A percentile compares a stretch with the other conserved stretches of the same genome.
Evolutionary conservation across 37 sponge, comb jelly and placozoan species (phyloP).

Genomic region (Aphrocallistes beatrix): DNA sequence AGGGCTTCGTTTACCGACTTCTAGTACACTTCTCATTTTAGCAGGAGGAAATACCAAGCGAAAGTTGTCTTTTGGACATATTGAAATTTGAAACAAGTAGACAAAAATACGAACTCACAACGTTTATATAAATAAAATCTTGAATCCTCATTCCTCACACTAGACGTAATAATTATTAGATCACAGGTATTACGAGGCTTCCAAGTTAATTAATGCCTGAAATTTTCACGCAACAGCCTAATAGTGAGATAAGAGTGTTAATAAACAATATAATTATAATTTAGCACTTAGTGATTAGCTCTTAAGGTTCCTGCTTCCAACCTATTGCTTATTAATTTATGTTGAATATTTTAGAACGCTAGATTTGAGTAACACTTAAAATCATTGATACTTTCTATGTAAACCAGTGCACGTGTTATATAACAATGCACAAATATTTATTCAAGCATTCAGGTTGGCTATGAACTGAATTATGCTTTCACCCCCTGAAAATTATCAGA

Average conservation of each 20-base stretch:
- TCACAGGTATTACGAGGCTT: neutral
- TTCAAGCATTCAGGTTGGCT: too few relatives aligned
- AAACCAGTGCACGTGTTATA: too few relatives aligned
- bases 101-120: too few relatives aligned
- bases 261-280: neutral
- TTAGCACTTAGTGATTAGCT: too few relatives aligned
- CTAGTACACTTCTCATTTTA: neutral
- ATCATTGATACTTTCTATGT: neutral
- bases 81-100: too few relatives aligned
- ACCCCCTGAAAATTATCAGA: neutral
- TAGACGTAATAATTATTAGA: neutral
- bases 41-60: neutral
- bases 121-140: too few relatives aligned
- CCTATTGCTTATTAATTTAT: neutral
- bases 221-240: neutral
- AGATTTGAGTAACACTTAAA: neutral
- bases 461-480: neutral
- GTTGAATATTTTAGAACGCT: neutral
- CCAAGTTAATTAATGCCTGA: neutral
- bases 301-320: neutral
- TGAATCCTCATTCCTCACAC: too few relatives aligned
- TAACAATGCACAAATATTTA: too few relatives aligned
- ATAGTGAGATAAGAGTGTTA: neutral
- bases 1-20: neutral
- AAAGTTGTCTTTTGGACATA: neutral